Evolutionary conservation across 2,888 invertebrate genomes (phyloP), one percentile per base, ranked within the genome.

Genomic region (Seira musarum): DNA sequence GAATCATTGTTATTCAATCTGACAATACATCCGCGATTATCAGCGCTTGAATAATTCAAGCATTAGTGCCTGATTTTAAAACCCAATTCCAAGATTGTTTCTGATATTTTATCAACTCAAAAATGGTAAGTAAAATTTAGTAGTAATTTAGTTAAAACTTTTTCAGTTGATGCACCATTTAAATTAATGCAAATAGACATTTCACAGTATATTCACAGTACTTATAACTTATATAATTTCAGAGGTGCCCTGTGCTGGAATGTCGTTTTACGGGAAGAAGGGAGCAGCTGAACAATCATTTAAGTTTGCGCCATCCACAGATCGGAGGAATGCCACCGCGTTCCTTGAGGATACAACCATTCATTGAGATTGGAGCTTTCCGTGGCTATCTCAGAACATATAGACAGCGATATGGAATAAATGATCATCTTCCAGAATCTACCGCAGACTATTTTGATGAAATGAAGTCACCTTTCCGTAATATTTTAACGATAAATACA

Each of bases 211-310:
- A n/a, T n/a, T n/a, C n/a, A n/a, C n/a, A n/a, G n/a, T n/a, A n/a
- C n/a, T n/a, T n/a, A n/a, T n/a, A n/a, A n/a, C n/a, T n/a, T 30
- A 17, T 64, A 10, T 69, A 17, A 30, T 66, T 5, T 13, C 40
- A 76, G 76, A 46, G 76, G 1, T 76, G 76, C 13, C 76, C 76
- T 0, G 69, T 76, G 2, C 15, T 76, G 8, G 76, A 76, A n/a
- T 76, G 76, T 60, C 8, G 2, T 1, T 64, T 21, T 21, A 1
- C 24, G 13, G 76, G 76, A 19, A 21, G 5, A 8, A 19, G 10
- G 5, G 21, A 49, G 30, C 60, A 2, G 64, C n/a, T 76, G 10
- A 2, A 13, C 1, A 0, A 10, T 0, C 76, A 76, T n/a, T 8
- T 76, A 0, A 30, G 69, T n/a, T 19, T 13, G 1, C 6, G 19